Percentiles rank a stretch among this genome's conserved stretches.
Conservation (phyloP, 2,113 vertebrate genomes). For the Otolemur garnettii region DNA sequence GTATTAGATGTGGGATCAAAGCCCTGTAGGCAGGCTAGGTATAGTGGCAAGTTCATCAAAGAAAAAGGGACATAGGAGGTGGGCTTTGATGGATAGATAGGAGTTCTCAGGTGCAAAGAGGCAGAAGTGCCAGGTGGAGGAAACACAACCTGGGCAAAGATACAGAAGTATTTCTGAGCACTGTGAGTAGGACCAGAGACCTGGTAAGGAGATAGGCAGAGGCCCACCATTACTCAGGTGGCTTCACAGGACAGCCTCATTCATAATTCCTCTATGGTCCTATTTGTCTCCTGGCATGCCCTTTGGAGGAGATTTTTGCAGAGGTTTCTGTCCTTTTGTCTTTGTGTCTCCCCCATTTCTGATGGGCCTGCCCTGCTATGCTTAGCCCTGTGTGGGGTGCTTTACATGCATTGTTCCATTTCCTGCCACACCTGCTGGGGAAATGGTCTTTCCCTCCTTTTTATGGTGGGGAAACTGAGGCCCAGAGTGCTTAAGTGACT, state of each 20-base stretch:
- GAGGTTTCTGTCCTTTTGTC: neutral
- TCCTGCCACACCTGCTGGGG: neutral
- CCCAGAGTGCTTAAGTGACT: neutral
- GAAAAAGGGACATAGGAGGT: neutral
- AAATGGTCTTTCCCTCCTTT: neutral
- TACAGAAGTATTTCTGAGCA: neutral
- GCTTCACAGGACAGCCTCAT: neutral
- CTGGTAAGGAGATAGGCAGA: rapidly evolving
- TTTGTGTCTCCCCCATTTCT: neutral
- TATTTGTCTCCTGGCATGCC: neutral
- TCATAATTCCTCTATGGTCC: neutral
- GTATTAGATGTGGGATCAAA: neutral
- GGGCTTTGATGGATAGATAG: neutral
- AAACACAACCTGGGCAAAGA: neutral
- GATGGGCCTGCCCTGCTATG: neutral
- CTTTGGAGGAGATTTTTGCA: neutral
- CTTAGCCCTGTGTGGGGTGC: no score
- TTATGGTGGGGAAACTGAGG: neutral
- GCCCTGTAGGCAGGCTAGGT: neutral
- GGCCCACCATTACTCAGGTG: neutral
- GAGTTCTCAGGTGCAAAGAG: neutral
- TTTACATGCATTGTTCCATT: neutral
- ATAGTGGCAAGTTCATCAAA: neutral
- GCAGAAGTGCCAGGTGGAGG: neutral
- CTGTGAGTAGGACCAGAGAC: neutral